Percentiles rank a stretch among this genome's conserved stretches.
These are phyloP conservation scores for Bombus cullumanus DNA, from an alignment of 1,140 invertebrate genomes.

Conservation along the genomic window DNA sequence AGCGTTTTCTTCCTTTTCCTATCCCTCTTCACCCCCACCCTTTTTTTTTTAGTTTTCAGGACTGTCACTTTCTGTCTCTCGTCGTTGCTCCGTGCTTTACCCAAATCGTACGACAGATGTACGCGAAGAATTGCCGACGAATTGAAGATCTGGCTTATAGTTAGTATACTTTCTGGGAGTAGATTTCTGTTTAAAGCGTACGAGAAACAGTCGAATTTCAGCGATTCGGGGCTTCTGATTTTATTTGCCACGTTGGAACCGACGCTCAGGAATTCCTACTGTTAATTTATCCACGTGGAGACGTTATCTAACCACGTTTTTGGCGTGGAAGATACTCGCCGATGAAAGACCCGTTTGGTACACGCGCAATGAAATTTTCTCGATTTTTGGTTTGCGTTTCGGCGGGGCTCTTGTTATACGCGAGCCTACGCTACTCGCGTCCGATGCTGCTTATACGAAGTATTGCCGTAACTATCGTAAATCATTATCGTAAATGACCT, in stretches of 20 bases:
- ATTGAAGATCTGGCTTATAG: neutral
- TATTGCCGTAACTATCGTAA: too few relatives aligned
- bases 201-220: neutral
- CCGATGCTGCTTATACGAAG: too few relatives aligned
- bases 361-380: neutral
- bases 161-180: neutral
- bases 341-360: neutral
- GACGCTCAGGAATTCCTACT: neutral
- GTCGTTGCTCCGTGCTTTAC: neutral
- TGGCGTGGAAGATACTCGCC: neutral
- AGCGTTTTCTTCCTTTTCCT: neutral
- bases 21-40: accelerated
- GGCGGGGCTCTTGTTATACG: neutral
- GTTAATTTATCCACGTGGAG: conserved; percentile 15
- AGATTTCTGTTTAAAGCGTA: neutral
- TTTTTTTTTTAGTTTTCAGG: too few relatives aligned
- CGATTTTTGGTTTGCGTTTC: too few relatives aligned
- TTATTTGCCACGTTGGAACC: neutral
- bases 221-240: neutral
- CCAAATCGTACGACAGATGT: neutral
- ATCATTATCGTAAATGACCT: too few relatives aligned
- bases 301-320: neutral
- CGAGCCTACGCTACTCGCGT: too few relatives aligned
- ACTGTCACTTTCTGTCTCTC: neutral
- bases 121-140: neutral